These are phyloP conservation scores for Silurus glanis DNA, from an alignment of 2,113 vertebrate genomes.

Conservation along the genomic window DNA sequence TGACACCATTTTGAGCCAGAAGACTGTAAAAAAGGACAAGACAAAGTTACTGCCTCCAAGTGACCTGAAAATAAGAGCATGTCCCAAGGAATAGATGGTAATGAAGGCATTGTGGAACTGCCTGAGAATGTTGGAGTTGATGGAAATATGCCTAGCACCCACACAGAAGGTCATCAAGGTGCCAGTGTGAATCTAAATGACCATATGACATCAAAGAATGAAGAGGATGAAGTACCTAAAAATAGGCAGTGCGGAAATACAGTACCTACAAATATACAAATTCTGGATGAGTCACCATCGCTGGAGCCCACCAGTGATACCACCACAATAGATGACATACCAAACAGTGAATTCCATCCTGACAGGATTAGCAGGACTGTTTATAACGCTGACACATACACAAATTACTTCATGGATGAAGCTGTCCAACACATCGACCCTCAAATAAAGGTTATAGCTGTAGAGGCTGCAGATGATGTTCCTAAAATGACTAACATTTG, in stretches of 20 bases:
- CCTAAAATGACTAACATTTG: not conserved
- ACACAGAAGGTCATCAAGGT: not conserved
- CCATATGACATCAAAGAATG: conserved; percentile 1
- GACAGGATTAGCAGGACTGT: not conserved
- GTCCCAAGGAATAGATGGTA: not conserved
- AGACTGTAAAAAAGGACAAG: not conserved
- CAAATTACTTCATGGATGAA: not conserved
- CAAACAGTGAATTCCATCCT: not conserved
- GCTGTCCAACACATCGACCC: not conserved
- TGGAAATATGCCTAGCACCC: not conserved
- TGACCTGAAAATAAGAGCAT: not conserved
- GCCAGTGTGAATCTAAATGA: not conserved
- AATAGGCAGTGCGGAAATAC: not conserved
- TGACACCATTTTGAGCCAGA: not conserved
- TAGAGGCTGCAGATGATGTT: not conserved
- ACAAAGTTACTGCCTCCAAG: not conserved
- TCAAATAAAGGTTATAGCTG: conserved; percentile 1
- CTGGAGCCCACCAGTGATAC: not conserved
- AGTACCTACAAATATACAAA: conserved; percentile 2
- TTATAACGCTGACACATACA: conserved; percentile 16
- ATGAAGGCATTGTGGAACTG: not conserved
- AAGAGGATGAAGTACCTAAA: not conserved
- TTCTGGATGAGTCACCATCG: not conserved
- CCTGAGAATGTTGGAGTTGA: not conserved
- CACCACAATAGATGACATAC: not conserved